These are phyloP conservation scores for Erpornis zantholeuca DNA, from an alignment of 2,113 vertebrate genomes.

Conservation along the genomic window DNA sequence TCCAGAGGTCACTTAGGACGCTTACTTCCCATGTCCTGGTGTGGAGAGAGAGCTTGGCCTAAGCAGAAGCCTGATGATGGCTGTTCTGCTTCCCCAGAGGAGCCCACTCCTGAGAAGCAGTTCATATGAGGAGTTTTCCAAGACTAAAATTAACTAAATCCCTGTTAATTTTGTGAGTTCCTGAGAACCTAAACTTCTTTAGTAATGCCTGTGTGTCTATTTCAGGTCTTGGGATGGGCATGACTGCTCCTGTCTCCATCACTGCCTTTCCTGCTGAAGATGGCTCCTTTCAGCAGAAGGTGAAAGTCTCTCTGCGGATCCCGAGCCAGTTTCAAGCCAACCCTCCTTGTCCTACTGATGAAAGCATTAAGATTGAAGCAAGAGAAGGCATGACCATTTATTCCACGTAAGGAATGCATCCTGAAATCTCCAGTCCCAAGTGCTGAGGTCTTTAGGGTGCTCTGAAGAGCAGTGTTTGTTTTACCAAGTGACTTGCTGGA, in stretches of 20 bases:
- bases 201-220: background rate
- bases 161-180: background rate
- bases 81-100: background rate
- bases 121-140: background rate
- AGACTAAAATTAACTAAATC: background rate
- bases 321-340: constrained; percentile 78
- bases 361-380: constrained; percentile 80
- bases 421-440: background rate
- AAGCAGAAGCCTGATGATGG: background rate
- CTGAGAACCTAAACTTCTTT: background rate
- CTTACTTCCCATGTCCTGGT: background rate
- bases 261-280: constrained; percentile 83
- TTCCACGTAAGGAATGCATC: constrained; percentile 74
- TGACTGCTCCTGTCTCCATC: constrained; percentile 83
- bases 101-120: background rate
- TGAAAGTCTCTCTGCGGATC: constrained; percentile 83
- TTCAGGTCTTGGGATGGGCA: constrained; percentile 85
- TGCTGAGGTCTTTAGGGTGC: background rate
- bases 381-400: constrained; percentile 85
- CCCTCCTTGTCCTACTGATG: constrained; percentile 79
- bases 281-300: constrained; percentile 81
- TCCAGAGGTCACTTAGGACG: background rate
- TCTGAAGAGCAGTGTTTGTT: background rate
- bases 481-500: background rate
- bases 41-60: background rate